phyloP scores from a whole-genome alignment of 2,888 invertebrate species.

The Prosopocoilus inquinatus region DNA sequence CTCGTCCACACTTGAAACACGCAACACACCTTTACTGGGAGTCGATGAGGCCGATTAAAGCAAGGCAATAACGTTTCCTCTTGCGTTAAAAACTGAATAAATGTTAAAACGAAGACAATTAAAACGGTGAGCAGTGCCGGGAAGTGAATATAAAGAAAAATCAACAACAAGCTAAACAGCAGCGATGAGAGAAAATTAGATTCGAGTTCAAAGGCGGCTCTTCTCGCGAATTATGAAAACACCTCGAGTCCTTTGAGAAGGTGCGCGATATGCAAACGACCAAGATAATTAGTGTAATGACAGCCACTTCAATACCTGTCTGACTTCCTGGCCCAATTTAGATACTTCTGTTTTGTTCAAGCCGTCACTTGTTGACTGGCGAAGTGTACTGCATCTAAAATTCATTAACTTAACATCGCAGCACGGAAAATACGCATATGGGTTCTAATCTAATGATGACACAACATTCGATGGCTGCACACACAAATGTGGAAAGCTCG shows the following conservation, averaged over 20 bases:
- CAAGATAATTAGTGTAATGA: conserved; percentile 53
- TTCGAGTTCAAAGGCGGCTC: conserved; percentile 50
- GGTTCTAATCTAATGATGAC: too few species aligned
- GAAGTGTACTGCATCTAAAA: conserved; percentile 1
- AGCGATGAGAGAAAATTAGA: conserved; percentile 49
- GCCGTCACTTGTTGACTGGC: conserved; percentile 28
- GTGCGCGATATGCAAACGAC: conserved; percentile 52
- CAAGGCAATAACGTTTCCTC: neutral
- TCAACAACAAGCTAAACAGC: conserved; percentile 40
- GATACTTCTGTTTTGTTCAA: conserved; percentile 33
- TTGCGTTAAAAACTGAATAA: conserved; percentile 9
- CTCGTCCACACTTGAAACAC: conserved; percentile 12
- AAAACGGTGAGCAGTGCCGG: conserved; percentile 29
- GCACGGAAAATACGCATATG: too few species aligned
- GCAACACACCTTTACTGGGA: conserved; percentile 7
- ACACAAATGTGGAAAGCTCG: too few species aligned
- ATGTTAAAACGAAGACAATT: conserved; percentile 29
- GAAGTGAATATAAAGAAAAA: conserved; percentile 28
- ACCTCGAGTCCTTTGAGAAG: conserved; percentile 48
- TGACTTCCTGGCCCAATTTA: conserved; percentile 38
- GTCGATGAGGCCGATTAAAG: conserved; percentile 4
- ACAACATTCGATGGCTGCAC: too few species aligned
- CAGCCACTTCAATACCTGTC: conserved; percentile 49
- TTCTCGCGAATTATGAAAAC: conserved; percentile 51
- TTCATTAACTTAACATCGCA: neutral